Evolutionary conservation across 92 coral and sea anemone genomes (phyloP), one percentile per base, ranked within the genome.

Genomic region (Isaurus tuberculatus): DNA sequence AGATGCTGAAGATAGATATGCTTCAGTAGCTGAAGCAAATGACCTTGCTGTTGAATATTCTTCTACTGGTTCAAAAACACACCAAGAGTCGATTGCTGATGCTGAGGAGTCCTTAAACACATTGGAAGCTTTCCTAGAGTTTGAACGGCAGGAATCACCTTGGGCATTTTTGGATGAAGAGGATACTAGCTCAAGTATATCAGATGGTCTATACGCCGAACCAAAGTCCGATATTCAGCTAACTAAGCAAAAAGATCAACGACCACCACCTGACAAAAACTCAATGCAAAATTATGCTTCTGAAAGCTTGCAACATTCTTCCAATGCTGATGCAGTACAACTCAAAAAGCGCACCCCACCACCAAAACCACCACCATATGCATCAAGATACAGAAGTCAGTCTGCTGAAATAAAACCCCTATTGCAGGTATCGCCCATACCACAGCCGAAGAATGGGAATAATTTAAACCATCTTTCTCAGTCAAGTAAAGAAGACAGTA

Each of bases 101-200:
- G 70, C 69, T 34, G 70, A 77, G 34, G 49, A 49, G 15, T 58
- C 70, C 4, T 13, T 58, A 29, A 57, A 25, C 9, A 70, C 70
- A 32, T 65, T 77, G 64, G 82, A 77, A 34, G 82, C 82, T 36
- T 77, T 77, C 70, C 22, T 77, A 67, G 82, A 77, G 34, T 77
- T 77, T 77, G 82, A 77, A 32, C 58, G 82, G 19, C 46, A 77
- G 58, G 82, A 77, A 25, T 77, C 82, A 31, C 82, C 82, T 1
- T 77, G 82, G 82, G 82, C 82, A 4, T 77, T 77, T 61, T 37
- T 77, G 49, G 82, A 77, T 61, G 82, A 60, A 51, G 82, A 77
- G 42, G 82, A 77, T 60, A 20, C 82, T 20, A 7, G 70, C n/a
- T 77, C 82, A 25, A 77, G 68, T 36, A 77, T 34, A 58, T 60